phyloP scores from a whole-genome alignment of 2,888 invertebrate genomes.

The Oegoconia quadripuncta region DNA sequence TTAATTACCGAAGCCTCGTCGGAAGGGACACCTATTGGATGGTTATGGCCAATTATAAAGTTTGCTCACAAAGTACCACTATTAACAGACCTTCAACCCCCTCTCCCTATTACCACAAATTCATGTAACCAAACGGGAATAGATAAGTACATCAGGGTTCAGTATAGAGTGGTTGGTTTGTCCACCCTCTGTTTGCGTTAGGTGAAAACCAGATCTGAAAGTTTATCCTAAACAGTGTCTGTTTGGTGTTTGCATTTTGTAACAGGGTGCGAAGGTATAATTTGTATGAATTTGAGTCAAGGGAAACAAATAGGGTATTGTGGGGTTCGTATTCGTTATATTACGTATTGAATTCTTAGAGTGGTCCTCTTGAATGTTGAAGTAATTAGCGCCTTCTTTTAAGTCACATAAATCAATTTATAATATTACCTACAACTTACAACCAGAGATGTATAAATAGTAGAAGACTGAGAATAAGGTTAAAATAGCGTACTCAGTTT shows the following conservation, averaged over 20 bases:
- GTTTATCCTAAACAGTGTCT: slow-evolving; percentile 58
- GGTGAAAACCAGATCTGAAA: slow-evolving; percentile 63
- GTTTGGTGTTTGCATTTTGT: slow-evolving; percentile 40
- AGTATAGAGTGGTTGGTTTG: slow-evolving; percentile 26
- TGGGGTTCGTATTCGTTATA: slow-evolving; percentile 28
- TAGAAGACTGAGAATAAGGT: too few relatives aligned
- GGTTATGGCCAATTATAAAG: slow-evolving; percentile 74
- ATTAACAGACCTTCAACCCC: slow-evolving; percentile 25
- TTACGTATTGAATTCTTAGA: slow-evolving; percentile 26
- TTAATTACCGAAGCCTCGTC: slow-evolving; percentile 56
- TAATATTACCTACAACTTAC: too few relatives aligned
- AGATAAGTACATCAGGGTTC: slow-evolving; percentile 28
- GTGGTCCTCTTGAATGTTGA: too few relatives aligned
- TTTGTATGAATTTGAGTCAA: slow-evolving; percentile 12
- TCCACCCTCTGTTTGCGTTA: slow-evolving; percentile 53
- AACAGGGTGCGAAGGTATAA: slow-evolving; percentile 33
- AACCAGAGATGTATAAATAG: too few relatives aligned
- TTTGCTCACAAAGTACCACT: slow-evolving; percentile 48
- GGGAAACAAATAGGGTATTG: slow-evolving; percentile 21
- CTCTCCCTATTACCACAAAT: not conserved
- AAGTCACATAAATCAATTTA: too few relatives aligned
- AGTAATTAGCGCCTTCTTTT: too few relatives aligned
- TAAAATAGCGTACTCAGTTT: too few relatives aligned
- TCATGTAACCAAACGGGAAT: slow-evolving; percentile 10
- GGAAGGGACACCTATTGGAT: slow-evolving; percentile 55